Conservation (phyloP, 2,797 vertebrate genomes). For the Oryzias dopingdopingensis region DNA sequence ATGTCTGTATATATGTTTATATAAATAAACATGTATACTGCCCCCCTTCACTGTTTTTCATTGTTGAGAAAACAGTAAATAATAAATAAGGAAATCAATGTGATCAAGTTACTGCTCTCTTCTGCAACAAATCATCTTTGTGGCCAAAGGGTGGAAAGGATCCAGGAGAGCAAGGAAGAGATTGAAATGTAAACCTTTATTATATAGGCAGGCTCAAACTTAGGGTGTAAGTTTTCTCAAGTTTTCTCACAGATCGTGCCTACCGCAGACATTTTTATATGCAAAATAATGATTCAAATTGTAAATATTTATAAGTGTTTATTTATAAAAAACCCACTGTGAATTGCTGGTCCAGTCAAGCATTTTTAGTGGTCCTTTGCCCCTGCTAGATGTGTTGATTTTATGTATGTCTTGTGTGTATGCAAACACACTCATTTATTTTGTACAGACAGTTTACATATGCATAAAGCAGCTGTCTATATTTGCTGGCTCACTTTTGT, state of each 20-base stretch:
- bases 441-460: too few relatives aligned
- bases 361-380: too few relatives aligned
- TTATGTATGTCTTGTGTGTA: too few relatives aligned
- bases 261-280: not conserved
- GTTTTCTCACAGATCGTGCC: not conserved
- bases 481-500: too few relatives aligned
- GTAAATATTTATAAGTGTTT: too few relatives aligned
- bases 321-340: too few relatives aligned
- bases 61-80: constrained; percentile 31
- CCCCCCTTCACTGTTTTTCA: constrained; percentile 13
- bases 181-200: constrained; percentile 29
- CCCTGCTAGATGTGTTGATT: too few relatives aligned
- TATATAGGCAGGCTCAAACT: constrained; percentile 25
- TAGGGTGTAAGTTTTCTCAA: constrained; percentile 3
- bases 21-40: not conserved
- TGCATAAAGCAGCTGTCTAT: too few relatives aligned
- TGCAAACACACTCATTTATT: too few relatives aligned
- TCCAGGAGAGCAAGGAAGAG: constrained; percentile 15
- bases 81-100: constrained; percentile 47
- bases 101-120: constrained; percentile 60
- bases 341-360: too few relatives aligned
- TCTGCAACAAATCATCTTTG: constrained; percentile 51
- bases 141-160: constrained; percentile 33
- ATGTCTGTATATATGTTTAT: constrained; percentile 9
- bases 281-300: not conserved